phyloP scores from a whole-genome alignment of 1,140 invertebrate genomes.

The Linepithema humile region DNA sequence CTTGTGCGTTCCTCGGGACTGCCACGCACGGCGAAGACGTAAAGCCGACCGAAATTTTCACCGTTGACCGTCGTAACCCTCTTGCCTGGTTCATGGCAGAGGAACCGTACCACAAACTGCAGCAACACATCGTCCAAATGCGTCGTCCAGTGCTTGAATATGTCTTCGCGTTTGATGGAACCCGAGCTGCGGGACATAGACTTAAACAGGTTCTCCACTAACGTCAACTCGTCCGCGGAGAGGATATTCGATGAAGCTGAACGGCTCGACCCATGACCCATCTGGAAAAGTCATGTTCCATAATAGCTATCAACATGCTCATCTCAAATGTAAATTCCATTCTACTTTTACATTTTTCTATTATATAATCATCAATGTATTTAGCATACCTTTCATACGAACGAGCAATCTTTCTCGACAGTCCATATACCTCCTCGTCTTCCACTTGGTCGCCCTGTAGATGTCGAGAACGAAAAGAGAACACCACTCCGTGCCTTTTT shows the following conservation, averaged over 20 bases:
- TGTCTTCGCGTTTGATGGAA: conserved; percentile 83
- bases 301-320: neutral
- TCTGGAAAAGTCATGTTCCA: conserved; percentile 70
- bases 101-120: conserved; percentile 81
- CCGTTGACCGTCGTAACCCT: conserved; percentile 80
- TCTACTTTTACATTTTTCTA: neutral
- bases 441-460: neutral
- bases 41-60: conserved; percentile 81
- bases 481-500: neutral
- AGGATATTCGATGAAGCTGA: conserved; percentile 81
- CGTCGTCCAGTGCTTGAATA: conserved; percentile 83
- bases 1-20: conserved; percentile 79
- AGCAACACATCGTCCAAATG: conserved; percentile 80
- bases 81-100: conserved; percentile 82
- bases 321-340: neutral
- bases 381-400: conserved; percentile 52
- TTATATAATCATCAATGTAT: neutral
- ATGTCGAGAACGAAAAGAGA: neutral
- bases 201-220: conserved; percentile 83
- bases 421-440: conserved; percentile 57
- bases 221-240: conserved; percentile 79
- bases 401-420: neutral
- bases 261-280: conserved; percentile 83
- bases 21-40: conserved; percentile 81
- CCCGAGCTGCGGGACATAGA: conserved; percentile 83